Percentiles rank a stretch among this genome's conserved stretches.
Evolutionary conservation across 2,888 invertebrate species (phyloP).

Genomic region (Silvanus unidentatus): DNA sequence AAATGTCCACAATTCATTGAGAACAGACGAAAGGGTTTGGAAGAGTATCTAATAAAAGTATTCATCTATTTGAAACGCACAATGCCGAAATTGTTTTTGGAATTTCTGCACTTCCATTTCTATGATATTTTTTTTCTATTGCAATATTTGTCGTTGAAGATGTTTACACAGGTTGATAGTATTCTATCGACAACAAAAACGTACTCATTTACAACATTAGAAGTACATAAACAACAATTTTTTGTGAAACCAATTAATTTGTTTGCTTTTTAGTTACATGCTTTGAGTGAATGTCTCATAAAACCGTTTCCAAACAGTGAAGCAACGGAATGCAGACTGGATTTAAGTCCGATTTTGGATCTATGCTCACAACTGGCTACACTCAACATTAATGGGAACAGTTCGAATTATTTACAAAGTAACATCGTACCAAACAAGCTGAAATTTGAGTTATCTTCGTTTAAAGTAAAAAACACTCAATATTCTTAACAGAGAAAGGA

Average conservation of each 20-base stretch:
- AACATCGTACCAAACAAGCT: slow-evolving; percentile 78
- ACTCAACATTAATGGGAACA: slow-evolving; percentile 62
- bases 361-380: slow-evolving; percentile 72
- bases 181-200: slow-evolving; percentile 53
- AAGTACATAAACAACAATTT: slow-evolving; percentile 51
- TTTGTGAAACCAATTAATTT: not conserved
- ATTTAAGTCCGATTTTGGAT: slow-evolving; percentile 88
- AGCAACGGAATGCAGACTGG: slow-evolving; percentile 71
- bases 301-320: slow-evolving; percentile 79
- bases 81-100: slow-evolving; percentile 74
- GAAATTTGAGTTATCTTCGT: slow-evolving; percentile 74
- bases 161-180: slow-evolving; percentile 70
- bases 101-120: slow-evolving; percentile 81
- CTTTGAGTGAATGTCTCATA: slow-evolving; percentile 83
- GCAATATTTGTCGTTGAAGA: slow-evolving; percentile 72
- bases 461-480: slow-evolving; percentile 53
- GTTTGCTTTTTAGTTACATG: slow-evolving; percentile 63
- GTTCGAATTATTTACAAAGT: slow-evolving; percentile 67
- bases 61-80: slow-evolving; percentile 69
- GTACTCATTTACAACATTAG: slow-evolving; percentile 70
- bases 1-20: slow-evolving; percentile 83
- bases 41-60: slow-evolving; percentile 73
- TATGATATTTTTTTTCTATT: slow-evolving; percentile 86
- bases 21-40: slow-evolving; percentile 71
- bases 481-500: slow-evolving; percentile 1